Evolutionary conservation across 2,797 vertebrate genomes (phyloP).

Genomic region (Neosalanx taihuensis): DNA sequence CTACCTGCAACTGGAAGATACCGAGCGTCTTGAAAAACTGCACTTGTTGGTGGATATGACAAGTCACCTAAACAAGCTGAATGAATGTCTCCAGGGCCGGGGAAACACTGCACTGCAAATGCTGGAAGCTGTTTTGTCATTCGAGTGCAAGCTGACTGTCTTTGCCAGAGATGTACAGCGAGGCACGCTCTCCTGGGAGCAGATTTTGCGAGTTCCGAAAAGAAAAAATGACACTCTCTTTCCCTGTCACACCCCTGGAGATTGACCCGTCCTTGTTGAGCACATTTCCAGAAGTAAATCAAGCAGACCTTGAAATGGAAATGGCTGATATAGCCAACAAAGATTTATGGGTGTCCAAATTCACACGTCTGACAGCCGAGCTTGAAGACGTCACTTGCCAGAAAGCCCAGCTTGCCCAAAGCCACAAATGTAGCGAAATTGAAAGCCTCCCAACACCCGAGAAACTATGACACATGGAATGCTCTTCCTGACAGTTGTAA

Average conservation of each 20-base stretch:
- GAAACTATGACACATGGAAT: too few species aligned
- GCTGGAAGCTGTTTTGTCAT: constrained; percentile 21
- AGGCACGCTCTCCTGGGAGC: constrained; percentile 2
- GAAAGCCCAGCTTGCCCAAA: too few species aligned
- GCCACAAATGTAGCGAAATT: too few species aligned
- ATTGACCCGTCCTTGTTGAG: constrained; percentile 8
- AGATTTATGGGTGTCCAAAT: constrained; percentile 14
- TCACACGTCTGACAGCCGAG: background rate
- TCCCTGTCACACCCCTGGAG: constrained; percentile 6
- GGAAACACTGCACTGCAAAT: constrained; percentile 35
- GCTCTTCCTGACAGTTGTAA: too few species aligned
- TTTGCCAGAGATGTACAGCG: constrained; percentile 39
- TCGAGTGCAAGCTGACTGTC: constrained; percentile 10
- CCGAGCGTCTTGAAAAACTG: constrained; percentile 30
- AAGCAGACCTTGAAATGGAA: background rate
- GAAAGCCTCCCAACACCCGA: too few species aligned
- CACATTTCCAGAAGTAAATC: constrained; percentile 3
- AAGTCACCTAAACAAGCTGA: constrained; percentile 37
- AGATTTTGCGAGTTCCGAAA: constrained; percentile 21
- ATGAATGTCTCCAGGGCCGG: constrained; percentile 36
- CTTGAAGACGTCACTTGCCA: too few species aligned
- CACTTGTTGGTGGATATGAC: constrained; percentile 49
- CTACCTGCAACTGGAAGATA: constrained; percentile 30
- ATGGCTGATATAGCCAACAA: constrained; percentile 1
- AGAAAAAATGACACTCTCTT: constrained; percentile 10